Percentiles rank a stretch among this genome's conserved stretches.
Evolutionary conservation across 2,797 vertebrate genomes (phyloP).

Genomic region (Chromobotia macracanthus): DNA sequence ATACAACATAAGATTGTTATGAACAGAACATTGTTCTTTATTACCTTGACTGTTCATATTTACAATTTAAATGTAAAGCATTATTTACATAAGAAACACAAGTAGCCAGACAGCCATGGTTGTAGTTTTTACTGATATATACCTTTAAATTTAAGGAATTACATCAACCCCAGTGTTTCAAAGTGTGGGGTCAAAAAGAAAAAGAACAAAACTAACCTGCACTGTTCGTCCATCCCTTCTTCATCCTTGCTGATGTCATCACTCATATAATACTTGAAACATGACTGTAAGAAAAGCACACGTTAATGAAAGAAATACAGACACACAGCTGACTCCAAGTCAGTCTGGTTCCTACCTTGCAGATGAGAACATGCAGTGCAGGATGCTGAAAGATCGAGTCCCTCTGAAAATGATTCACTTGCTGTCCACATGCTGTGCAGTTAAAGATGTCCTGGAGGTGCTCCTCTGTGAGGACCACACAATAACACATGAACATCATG

Average conservation of each 20-base stretch:
- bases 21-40: too few species aligned
- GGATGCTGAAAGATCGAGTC: slow-evolving; percentile 95
- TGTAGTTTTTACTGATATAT: too few species aligned
- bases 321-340: background rate
- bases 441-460: slow-evolving; percentile 89
- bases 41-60: too few species aligned
- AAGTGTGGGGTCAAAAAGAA: too few species aligned
- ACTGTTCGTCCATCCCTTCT: slow-evolving; percentile 99
- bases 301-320: background rate
- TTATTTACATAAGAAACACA: too few species aligned
- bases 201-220: slow-evolving; percentile 81
- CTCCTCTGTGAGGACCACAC: slow-evolving; percentile 81
- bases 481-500: slow-evolving; percentile 27
- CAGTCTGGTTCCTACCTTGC: slow-evolving; percentile 84
- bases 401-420: slow-evolving; percentile 96
- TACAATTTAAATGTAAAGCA: too few species aligned
- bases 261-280: slow-evolving; percentile 96
- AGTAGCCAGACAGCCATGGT: too few species aligned
- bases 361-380: slow-evolving; percentile 94
- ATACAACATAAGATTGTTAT: too few species aligned
- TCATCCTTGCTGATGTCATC: slow-evolving; percentile 97
- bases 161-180: too few species aligned
- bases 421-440: slow-evolving; percentile 97
- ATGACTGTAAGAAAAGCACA: slow-evolving; percentile 78
- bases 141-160: too few species aligned